Conservation (phyloP, 2,797 vertebrate species). For the Coilia nasus region DNA sequence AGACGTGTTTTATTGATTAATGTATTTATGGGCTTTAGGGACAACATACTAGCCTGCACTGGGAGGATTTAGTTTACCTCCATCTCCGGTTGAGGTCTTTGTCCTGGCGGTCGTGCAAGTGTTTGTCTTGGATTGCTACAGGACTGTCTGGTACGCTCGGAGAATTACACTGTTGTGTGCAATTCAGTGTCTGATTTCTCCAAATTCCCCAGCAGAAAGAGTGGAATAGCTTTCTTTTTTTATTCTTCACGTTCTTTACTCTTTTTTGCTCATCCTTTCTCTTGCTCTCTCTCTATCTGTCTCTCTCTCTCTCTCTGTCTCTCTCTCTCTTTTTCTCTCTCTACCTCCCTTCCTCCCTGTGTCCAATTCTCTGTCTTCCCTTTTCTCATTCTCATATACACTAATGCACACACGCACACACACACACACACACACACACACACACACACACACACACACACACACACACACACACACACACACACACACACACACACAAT, state of each 20-base stretch:
- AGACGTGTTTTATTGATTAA: constrained; percentile 1
- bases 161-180: background rate
- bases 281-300: background rate
- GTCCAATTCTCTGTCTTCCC: too few species aligned
- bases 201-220: background rate
- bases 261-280: background rate
- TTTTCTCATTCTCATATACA: too few species aligned
- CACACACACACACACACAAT: too few species aligned
- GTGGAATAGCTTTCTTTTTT: background rate
- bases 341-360: background rate
- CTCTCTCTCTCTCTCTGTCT: background rate
- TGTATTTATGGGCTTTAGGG: background rate
- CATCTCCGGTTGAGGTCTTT: background rate
- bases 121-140: background rate
- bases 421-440: too few species aligned
- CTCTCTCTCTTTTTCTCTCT: background rate
- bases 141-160: background rate
- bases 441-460: too few species aligned
- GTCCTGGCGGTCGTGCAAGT: background rate
- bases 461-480: too few species aligned
- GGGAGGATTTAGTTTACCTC: background rate
- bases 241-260: background rate
- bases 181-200: background rate
- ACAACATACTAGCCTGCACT: background rate
- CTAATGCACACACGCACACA: too few species aligned